A percentile compares a stretch with the other conserved stretches of the same genome.
Evolutionary conservation across 2,888 invertebrate genomes (phyloP).

Genomic region (Caenorhabditis sp.): DNA sequence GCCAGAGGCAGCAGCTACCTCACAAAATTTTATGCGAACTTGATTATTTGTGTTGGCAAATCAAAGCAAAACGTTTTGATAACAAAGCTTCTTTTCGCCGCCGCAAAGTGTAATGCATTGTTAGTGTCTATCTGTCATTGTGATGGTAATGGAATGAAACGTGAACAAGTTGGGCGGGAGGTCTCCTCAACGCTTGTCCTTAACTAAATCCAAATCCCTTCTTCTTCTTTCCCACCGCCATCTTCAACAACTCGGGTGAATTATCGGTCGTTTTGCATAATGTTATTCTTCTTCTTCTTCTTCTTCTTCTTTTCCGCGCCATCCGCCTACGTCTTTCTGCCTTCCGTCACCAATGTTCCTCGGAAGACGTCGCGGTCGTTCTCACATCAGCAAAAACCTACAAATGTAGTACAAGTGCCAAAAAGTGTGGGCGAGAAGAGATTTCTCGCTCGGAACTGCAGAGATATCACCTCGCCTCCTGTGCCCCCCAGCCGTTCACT

Average conservation of each 20-base stretch:
- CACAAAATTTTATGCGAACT: slow-evolving; percentile 37
- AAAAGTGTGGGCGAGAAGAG: neutral
- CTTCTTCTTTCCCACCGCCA: slow-evolving; percentile 26
- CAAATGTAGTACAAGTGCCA: neutral
- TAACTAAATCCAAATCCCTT: slow-evolving; percentile 2
- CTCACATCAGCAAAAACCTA: slow-evolving; percentile 20
- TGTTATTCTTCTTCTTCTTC: slow-evolving; percentile 38
- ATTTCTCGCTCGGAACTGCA: too few species aligned
- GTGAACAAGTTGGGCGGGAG: neutral
- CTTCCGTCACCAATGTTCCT: slow-evolving; percentile 24
- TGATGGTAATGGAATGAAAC: slow-evolving; percentile 3
- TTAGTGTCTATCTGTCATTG: slow-evolving; percentile 29
- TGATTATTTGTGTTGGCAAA: slow-evolving; percentile 19
- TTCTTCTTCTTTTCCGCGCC: slow-evolving; percentile 7
- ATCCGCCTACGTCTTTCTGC: slow-evolving; percentile 1
- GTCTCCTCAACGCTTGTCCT: slow-evolving; percentile 2
- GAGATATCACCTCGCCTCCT: too few species aligned
- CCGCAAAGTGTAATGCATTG: slow-evolving; percentile 43
- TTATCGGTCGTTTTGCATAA: slow-evolving; percentile 55
- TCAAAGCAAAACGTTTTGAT: slow-evolving; percentile 27
- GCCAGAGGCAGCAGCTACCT: slow-evolving; percentile 21
- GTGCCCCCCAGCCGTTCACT: neutral
- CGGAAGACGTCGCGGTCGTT: slow-evolving; percentile 29
- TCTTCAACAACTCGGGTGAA: slow-evolving; percentile 34
- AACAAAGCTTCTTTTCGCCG: slow-evolving; percentile 30